Base-by-base conservation (phyloP, 2,113 vertebrate species). In the Heliornis fulica region DNA sequence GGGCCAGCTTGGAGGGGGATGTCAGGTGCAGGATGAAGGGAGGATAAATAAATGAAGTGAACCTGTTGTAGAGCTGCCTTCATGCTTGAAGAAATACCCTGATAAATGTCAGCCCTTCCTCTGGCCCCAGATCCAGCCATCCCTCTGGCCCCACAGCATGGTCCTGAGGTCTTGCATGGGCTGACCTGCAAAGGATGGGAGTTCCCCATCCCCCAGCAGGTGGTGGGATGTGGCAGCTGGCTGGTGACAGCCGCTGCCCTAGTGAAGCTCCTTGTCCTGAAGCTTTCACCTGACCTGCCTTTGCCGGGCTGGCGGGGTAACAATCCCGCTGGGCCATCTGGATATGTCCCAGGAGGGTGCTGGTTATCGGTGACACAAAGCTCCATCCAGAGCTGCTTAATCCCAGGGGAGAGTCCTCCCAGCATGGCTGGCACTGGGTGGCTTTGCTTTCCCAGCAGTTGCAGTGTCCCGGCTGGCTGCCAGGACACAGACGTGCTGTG, bases 151-250 rank as follows among this genome's bases (percentile, higher is more conserved):
- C 10, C 11, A 25, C 26, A 36, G 56, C 1, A 0, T 51, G 51
- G 21, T 31, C 31, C 68, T 0, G 0, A 31, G 45, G 20, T 57
- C n/a, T 66, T 0, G 0, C 69, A 22, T 1, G 1, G 16, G 38
- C 34, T 41, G 56, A 61, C 29, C 16, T 1, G 3, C 14, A 11
- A 53, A 68, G 61, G 22, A 12, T 13, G 29, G 22, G 38, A 36
- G 38, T 45, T 28, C 36, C 43, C 50, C 14, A 34, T 15, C 29
- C 15, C 17, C 17, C 0, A 1, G 51, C 3, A 1, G 43, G 51
- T 2, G 1, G 4, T 50, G 53, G 53, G 53, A 50, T 23, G 51
- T 25, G 13, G 43, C 43, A 57, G 40, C 40, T 2, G 5, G 70
- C 29, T 75, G 29, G 40, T 29, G 61, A 25, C 43, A 68, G 40